Percentiles rank a stretch among this genome's conserved stretches.
Conservation (phyloP, 2,797 vertebrate genomes). For the Carcharodon carcharias region DNA sequence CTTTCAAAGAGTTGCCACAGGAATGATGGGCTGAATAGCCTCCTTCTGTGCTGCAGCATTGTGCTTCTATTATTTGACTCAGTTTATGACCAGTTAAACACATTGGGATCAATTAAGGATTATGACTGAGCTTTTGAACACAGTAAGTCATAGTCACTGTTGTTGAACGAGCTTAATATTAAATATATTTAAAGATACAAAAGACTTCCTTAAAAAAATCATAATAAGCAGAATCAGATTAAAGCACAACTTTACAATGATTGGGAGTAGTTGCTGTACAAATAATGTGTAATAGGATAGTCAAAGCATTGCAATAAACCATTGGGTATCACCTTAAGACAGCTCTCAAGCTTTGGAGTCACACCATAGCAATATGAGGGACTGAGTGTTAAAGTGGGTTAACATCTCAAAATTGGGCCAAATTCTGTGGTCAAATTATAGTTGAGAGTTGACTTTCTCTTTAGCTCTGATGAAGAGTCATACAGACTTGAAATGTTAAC, state of each 20-base stretch:
- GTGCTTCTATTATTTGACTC: neutral
- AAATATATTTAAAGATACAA: constrained; percentile 34
- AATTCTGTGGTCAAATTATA: neutral
- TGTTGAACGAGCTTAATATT: neutral
- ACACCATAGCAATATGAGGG: neutral
- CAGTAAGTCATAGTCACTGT: neutral
- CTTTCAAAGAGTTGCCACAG: neutral
- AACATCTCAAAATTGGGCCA: neutral
- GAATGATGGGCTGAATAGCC: neutral
- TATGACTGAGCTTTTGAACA: neutral
- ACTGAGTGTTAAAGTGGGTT: neutral
- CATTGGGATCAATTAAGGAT: too few relatives aligned
- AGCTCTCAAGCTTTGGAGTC: neutral
- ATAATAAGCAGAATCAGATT: neutral
- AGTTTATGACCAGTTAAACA: neutral
- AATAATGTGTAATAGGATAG: neutral
- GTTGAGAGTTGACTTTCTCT: neutral
- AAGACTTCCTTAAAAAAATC: neutral
- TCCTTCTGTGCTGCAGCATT: neutral
- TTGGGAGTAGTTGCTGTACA: neutral
- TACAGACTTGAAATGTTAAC: too few relatives aligned
- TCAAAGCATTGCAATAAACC: neutral
- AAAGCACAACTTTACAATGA: neutral
- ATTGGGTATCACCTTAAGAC: neutral
- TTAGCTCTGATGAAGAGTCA: too few relatives aligned